Evolutionary conservation across 2,113 vertebrate species (phyloP), one percentile per base, ranked within the genome.

Genomic region (Chaenocephalus aceratus): DNA sequence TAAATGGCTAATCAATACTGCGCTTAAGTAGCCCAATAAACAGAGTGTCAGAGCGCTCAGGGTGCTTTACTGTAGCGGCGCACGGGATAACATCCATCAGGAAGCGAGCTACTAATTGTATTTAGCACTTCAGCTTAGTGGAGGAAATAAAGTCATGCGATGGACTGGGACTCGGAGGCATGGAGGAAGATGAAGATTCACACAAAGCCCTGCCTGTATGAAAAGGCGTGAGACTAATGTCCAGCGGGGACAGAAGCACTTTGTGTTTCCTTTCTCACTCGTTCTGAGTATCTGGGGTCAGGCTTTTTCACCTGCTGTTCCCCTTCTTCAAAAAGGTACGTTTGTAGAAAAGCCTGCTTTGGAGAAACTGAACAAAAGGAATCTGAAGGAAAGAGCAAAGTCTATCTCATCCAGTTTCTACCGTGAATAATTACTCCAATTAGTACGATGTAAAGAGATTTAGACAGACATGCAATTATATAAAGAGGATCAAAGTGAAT

Each of bases 11-110:
- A 60, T 60, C 64, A 52, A 64, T 48, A 56, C 4, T 12, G 3
- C 6, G 61, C 52, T 56, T 16, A 65, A 44, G 54, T 58, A 58
- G 41, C 16, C 48, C 34, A 77, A 46, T 70, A 15, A 56, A 21
- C 44, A 21, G 1, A 41, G 66, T 56, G 49, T 34, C 15, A 11
- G 21, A 45, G 64, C 30, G 10, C 48, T 49, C 48, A 56, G 58
- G 45, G 8, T 67, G 26, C 16, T 49, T 51, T 11, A 54, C 62
- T 58, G 52, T 7, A 14, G 44, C 34, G 5, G 48, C 15, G 13
- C 4, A 8, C 30, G 1, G 12, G 46, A 5, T 0, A 34, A n/a
- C 26, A 45, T 63, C 68, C 23, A 41, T 79, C 67, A 72, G 0
- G 12, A 48, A 58, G 21, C 12, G 1, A n/a, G 23, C 49, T 63